Base-by-base conservation (phyloP, 2,888 invertebrate species). In the Cheiracanthium punctorium region DNA sequence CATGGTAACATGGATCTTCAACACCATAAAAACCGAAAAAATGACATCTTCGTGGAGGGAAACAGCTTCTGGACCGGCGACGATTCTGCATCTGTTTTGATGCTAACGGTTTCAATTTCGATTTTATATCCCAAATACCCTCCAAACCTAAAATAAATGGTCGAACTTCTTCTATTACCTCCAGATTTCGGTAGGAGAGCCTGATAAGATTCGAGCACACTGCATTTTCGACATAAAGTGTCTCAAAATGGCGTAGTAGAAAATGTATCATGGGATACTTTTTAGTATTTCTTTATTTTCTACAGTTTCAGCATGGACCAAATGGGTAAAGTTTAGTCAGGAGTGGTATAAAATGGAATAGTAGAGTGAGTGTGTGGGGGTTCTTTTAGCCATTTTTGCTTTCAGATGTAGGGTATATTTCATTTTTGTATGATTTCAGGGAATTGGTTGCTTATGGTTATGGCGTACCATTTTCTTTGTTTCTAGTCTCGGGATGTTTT, bases 81-180 rank as follows among this genome's bases (percentile, higher is more conserved):
- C 24, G 58, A 58, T 58, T 24, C 58, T 58, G 58, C 58, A 58
- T 58, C 58, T 58, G 58, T 24, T 58, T 58, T 2, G 58, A 24
- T 20, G 24, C 58, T 58, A 58, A 24, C 58, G 58, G 58, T 58
- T 58, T 58, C 58, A 58, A 24, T 58, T 24, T 58, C 58, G 58
- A 24, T 58, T 58, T 58, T 58, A 58, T 58, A 48, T 58, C 24
- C 58, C 24, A 58, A 58, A 58, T 24, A 24, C 20, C 58, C 24
- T 58, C 58, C 58, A 24, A 58, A 58, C 20, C 58, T 2, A 58
- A 58, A 58, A 58, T 58, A 58, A 58, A 58, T 58, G 58, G 24
- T 24, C 58, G 24, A 58, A 58, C 58, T 58, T 58, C 24, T 24
- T 58, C 24, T 58, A 24, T 24, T 58, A 24, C 20, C 58, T 24